Evolutionary conservation across 2,797 vertebrate genomes (phyloP).

Genomic region (Lacerta agilis): DNA sequence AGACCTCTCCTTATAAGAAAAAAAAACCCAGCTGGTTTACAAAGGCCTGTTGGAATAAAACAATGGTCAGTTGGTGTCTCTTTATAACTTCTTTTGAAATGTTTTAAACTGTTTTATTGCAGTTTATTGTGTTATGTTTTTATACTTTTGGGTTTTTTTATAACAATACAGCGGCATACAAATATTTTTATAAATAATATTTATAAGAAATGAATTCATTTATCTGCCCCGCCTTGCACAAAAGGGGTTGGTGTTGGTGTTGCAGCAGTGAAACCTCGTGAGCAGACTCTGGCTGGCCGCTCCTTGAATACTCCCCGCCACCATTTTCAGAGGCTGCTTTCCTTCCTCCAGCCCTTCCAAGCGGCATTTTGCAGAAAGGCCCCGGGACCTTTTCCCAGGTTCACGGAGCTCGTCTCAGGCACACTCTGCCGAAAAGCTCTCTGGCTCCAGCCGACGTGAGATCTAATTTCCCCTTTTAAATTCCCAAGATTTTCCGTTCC

Average conservation of each 20-base stretch:
- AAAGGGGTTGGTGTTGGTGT: neutral
- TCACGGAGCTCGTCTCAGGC: conserved; percentile 26
- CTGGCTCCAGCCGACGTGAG: conserved; percentile 36
- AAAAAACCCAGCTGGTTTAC: no score
- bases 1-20: no score
- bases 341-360: conserved; percentile 21
- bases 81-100: no score
- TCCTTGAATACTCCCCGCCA: neutral
- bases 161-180: no score
- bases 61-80: no score
- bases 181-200: no score
- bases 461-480: conserved; percentile 47
- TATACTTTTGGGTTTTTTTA: no score
- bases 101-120: no score
- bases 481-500: conserved; percentile 65
- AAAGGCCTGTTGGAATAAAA: no score
- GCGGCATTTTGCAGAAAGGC: conserved; percentile 5
- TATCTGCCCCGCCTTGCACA: neutral
- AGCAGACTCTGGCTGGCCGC: neutral
- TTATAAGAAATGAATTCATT: neutral
- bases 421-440: conserved; percentile 38
- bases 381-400: conserved; percentile 53
- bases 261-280: neutral
- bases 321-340: conserved; percentile 12
- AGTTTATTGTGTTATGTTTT: no score